Evolutionary conservation across 2,888 invertebrate genomes (phyloP), one percentile per base, ranked within the genome.

Genomic region (Drosophila eohydei): DNA sequence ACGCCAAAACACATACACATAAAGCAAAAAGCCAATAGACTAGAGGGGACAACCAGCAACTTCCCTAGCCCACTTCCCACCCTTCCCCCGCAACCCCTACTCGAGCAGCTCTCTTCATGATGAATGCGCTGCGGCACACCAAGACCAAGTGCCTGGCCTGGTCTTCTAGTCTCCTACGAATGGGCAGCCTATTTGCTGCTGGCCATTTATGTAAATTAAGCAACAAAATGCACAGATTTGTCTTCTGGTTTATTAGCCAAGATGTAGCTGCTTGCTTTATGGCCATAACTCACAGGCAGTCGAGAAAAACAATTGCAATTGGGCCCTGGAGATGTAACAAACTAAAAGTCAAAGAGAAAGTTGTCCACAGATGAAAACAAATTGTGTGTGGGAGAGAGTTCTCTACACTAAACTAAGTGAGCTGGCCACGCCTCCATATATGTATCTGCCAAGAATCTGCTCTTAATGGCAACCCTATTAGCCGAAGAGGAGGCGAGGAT

Each of bases 161-260:
- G 34, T 36, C 26, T 3, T 51, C 36, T 2, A 11, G 11, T 14
- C 56, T 54, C 43, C 46, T 58, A 16, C 63, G 48, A 51, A 60
- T 65, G 65, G 74, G 58, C 69, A 41, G 32, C 54, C 30, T 55
- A 51, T 56, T 41, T 51, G 63, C 74, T 69, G 58, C 50, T 56
- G 71, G 78, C 76, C 89, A 87, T 87, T 89, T 88, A 88, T 89
- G 89, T 88, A 89, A 89, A 87, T 87, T 89, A 88, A 87, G 81
- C 85, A 81, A 52, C 80, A 65, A 81, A 87, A 84, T 84, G 82
- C 73, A 78, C 75, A 89, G 89, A 87, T 87, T 87, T 87, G 83
- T 87, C 89, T 89, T 55, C 66, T 82, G 71, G 71, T 89, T 82
- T 86, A 89, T 87, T 89, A 88, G 86, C 81, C 81, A 76, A 87